These are phyloP conservation scores for Manduca sexta DNA, from an alignment of 1,140 invertebrate genomes.

Conservation along the genomic window DNA sequence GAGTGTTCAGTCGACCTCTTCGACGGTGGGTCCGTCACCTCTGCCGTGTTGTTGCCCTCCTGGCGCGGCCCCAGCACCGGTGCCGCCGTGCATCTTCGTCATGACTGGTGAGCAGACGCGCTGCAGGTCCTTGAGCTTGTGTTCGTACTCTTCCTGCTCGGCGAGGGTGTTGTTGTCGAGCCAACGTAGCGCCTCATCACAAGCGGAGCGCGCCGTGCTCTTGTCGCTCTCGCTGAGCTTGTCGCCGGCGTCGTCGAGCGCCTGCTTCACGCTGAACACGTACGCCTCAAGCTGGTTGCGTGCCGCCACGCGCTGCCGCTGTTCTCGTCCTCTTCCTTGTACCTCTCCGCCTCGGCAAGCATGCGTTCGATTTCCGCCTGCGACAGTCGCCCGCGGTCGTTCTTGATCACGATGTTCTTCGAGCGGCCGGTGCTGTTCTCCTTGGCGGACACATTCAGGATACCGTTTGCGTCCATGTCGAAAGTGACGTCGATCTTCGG, in stretches of 20 bases:
- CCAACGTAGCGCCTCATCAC: constrained; percentile 74
- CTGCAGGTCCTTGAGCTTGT: constrained; percentile 83
- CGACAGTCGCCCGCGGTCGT: constrained; percentile 92
- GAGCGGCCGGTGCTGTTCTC: constrained; percentile 80
- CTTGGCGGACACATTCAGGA: constrained; percentile 79
- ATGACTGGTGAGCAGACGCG: constrained; percentile 82
- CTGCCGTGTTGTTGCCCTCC: constrained; percentile 13
- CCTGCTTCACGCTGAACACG: constrained; percentile 85
- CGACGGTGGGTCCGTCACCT: constrained; percentile 76
- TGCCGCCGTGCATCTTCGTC: constrained; percentile 81
- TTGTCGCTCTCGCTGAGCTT: constrained; percentile 78
- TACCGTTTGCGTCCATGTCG: constrained; percentile 81
- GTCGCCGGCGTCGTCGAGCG: constrained; percentile 53
- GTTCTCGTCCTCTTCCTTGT: constrained; percentile 81
- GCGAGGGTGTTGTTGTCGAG: constrained; percentile 79
- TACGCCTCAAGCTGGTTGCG: constrained; percentile 89
- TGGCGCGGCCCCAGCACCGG: constrained; percentile 21
- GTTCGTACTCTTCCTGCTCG: constrained; percentile 87
- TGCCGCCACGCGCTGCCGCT: constrained; percentile 79
- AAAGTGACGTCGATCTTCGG: constrained; percentile 84
- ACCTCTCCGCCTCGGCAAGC: constrained; percentile 84
- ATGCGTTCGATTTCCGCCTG: constrained; percentile 95
- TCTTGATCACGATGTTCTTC: constrained; percentile 90
- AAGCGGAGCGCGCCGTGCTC: constrained; percentile 73
- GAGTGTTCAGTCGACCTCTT: constrained; percentile 76